Conservation (phyloP, 1,140 invertebrate genomes). For the Grapholita molesta region DNA sequence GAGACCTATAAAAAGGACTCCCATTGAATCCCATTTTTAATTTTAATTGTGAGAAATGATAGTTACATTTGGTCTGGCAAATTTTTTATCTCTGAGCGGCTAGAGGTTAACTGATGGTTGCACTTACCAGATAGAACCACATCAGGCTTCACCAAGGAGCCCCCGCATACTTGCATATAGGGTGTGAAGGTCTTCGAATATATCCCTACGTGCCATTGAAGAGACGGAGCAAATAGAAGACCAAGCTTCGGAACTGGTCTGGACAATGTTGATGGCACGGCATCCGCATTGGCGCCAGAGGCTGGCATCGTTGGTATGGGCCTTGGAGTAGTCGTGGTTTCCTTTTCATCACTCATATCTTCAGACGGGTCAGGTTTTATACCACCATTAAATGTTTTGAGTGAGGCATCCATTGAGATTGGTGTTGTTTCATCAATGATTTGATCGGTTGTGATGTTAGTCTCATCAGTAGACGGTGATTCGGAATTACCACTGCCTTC, state of each 20-base stretch:
- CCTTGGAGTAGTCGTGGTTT: not conserved
- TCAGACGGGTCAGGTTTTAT: not conserved
- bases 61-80: too few species aligned
- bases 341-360: not conserved
- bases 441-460: too few species aligned
- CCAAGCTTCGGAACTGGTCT: not conserved
- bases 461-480: too few species aligned
- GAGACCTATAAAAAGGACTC: too few species aligned
- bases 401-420: too few species aligned
- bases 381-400: too few species aligned
- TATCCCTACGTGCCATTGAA: not conserved
- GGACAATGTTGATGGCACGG: too few species aligned
- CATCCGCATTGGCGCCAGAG: not conserved
- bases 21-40: too few species aligned
- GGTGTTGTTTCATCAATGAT: too few species aligned
- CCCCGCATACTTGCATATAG: not conserved
- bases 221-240: not conserved
- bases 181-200: not conserved
- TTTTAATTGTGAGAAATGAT: too few species aligned
- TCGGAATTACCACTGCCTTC: not conserved
- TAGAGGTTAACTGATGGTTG: too few species aligned
- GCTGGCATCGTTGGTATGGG: not conserved
- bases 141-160: not conserved
- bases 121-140: not conserved
- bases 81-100: too few species aligned